Conservation (phyloP, 2,888 invertebrate species). For the Limnephilus marmoratus region DNA sequence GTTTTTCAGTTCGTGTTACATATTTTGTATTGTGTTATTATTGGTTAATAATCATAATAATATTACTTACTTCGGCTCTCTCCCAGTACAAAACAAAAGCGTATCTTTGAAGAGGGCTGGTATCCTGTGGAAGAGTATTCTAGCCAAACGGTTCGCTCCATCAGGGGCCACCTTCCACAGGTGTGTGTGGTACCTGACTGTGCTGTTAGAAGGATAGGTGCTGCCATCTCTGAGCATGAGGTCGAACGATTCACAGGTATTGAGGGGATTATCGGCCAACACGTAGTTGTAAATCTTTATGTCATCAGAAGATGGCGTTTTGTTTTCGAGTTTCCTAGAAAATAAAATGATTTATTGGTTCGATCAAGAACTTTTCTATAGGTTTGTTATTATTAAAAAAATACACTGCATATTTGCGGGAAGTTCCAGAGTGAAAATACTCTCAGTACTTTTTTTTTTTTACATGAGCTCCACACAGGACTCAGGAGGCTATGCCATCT, state of each 20-base stretch:
- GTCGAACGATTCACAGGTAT: neutral
- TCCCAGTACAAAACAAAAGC: neutral
- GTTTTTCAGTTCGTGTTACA: no score
- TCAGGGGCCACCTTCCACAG: neutral
- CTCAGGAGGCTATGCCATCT: no score
- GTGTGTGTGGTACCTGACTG: neutral
- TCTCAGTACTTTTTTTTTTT: no score
- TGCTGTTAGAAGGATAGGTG: neutral
- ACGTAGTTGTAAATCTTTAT: neutral
- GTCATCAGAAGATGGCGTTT: neutral
- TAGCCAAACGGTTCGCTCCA: neutral
- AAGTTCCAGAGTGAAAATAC: no score
- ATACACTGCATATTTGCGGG: no score
- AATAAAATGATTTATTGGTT: neutral
- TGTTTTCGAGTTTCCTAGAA: neutral
- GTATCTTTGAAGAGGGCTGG: neutral
- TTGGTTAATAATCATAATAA: neutral
- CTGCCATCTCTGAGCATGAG: neutral
- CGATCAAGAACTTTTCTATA: no score
- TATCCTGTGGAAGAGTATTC: neutral
- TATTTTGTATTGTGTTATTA: no score
- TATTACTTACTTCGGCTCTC: conserved; percentile 14
- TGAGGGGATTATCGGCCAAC: neutral
- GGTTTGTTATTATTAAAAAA: no score
- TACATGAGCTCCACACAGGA: no score